Evolutionary conservation across 2,797 vertebrate species (phyloP).

Genomic region (Pseudomugil gertrudae): DNA sequence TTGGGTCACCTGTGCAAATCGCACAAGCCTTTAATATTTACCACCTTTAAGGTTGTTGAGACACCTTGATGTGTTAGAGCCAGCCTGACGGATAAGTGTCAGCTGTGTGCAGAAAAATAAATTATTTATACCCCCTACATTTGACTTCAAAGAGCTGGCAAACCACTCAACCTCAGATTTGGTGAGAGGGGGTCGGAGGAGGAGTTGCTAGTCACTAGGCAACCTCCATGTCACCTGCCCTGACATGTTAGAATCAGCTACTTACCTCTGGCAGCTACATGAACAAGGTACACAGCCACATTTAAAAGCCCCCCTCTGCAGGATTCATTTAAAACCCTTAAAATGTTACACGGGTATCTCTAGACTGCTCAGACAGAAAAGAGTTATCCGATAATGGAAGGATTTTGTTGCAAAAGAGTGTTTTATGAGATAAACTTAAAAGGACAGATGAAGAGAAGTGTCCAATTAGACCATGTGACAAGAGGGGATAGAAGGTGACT

Average conservation of each 20-base stretch:
- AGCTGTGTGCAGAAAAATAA: conserved; percentile 77
- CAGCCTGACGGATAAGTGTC: conserved; percentile 68
- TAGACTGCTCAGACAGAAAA: conserved; percentile 27
- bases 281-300: conserved; percentile 30
- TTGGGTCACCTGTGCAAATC: conserved; percentile 55
- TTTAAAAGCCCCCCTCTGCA: conserved; percentile 47
- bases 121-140: conserved; percentile 80
- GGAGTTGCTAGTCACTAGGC: conserved; percentile 71
- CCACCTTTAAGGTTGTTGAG: conserved; percentile 67
- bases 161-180: conserved; percentile 75
- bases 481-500: conserved; percentile 44
- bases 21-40: conserved; percentile 70
- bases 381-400: conserved; percentile 12
- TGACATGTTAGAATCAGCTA: conserved; percentile 68
- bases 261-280: conserved; percentile 48
- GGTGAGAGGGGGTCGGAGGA: conserved; percentile 36
- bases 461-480: conserved; percentile 36
- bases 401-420: neutral
- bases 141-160: conserved; percentile 81
- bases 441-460: neutral
- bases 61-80: conserved; percentile 71
- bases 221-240: conserved; percentile 77
- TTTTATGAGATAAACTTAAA: neutral
- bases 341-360: conserved; percentile 38
- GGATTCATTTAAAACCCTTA: conserved; percentile 49